Evolutionary conservation across 1,140 invertebrate genomes (phyloP).

Genomic region (Camponotus pennsylvanicus): DNA sequence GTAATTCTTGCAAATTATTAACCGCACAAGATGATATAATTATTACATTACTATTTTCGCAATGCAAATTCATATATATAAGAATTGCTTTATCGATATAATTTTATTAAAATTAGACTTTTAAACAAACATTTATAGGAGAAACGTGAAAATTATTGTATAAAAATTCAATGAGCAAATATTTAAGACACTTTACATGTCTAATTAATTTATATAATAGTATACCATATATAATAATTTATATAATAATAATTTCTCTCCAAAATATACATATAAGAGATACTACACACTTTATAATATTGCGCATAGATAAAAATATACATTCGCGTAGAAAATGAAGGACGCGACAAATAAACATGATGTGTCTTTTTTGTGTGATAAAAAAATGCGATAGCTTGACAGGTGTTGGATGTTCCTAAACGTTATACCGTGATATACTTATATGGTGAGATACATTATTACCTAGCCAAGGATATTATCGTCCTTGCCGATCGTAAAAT

Average conservation of each 20-base stretch:
- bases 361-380: no score
- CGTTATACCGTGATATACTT: not conserved
- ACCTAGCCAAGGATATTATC: not conserved
- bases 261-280: no score
- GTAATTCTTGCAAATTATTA: not conserved
- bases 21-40: not conserved
- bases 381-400: not conserved
- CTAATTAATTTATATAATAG: no score
- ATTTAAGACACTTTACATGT: no score
- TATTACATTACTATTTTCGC: not conserved
- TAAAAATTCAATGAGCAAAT: no score
- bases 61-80: not conserved
- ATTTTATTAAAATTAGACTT: not conserved
- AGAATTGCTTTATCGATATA: not conserved
- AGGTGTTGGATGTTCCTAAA: not conserved
- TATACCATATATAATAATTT: no score
- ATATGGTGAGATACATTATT: not conserved
- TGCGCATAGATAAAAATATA: no score
- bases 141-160: no score
- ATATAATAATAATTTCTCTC: no score
- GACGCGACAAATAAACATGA: not conserved
- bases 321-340: not conserved
- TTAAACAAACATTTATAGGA: no score
- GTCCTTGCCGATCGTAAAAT: constrained; percentile 9
- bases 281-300: no score